Percentiles rank a stretch among this genome's conserved stretches.
phyloP scores from a whole-genome alignment of 2,797 vertebrate species.

The Diplodus puntazzo region DNA sequence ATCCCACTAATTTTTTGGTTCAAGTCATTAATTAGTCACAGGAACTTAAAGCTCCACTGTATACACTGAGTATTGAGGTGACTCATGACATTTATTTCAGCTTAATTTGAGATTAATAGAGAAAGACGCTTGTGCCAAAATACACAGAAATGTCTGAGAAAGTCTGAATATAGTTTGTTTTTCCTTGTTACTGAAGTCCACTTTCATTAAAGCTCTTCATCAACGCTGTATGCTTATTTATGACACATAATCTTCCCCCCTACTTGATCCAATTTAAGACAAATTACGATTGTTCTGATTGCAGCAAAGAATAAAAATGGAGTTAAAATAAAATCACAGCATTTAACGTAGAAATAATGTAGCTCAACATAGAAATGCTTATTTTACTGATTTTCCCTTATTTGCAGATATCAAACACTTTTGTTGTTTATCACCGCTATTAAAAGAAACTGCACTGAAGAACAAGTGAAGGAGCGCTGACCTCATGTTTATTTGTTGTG shows the following conservation, averaged over 20 bases:
- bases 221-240: not conserved
- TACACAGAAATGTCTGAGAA: not conserved
- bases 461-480: conserved; percentile 28
- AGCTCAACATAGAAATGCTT: not conserved
- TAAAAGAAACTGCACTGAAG: conserved; percentile 34
- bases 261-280: conserved; percentile 4
- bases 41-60: not conserved
- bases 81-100: conserved; percentile 15
- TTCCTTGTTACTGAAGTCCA: not conserved
- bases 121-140: not conserved
- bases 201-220: conserved; percentile 3
- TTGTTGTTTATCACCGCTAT: conserved; percentile 25
- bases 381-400: conserved; percentile 2
- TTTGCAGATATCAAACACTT: conserved; percentile 4
- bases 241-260: not conserved
- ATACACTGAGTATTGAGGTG: not conserved
- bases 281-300: not conserved
- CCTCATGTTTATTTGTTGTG: conserved; percentile 50
- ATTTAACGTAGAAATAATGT: not conserved
- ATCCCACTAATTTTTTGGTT: not conserved
- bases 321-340: not conserved
- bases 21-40: conserved; percentile 29
- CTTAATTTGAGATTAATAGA: conserved; percentile 11
- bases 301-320: not conserved
- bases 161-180: not conserved